A percentile compares a stretch with the other conserved stretches of the same genome.
These are phyloP conservation scores for Tychaedon coryphoeus DNA, from an alignment of 2,113 vertebrate species.

Conservation along the genomic window DNA sequence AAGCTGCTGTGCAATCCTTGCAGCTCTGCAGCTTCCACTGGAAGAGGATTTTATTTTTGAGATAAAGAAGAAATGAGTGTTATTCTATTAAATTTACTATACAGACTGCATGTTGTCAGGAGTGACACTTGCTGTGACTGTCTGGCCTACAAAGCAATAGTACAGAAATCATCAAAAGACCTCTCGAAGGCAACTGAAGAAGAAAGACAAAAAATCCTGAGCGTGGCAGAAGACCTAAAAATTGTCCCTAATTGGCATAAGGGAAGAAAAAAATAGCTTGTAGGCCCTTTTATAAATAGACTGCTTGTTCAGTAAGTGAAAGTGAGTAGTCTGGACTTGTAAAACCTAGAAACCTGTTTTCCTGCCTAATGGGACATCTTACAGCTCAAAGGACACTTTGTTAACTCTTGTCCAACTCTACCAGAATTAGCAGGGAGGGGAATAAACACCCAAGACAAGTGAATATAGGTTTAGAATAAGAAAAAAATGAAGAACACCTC, in stretches of 20 bases:
- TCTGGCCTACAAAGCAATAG: not conserved
- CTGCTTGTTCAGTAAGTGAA: not conserved
- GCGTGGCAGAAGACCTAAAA: not conserved
- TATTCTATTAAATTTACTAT: not conserved
- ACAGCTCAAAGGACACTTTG: not conserved
- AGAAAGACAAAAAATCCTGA: not conserved
- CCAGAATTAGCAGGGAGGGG: not conserved
- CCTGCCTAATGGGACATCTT: not conserved
- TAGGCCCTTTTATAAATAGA: not conserved
- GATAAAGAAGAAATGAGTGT: not conserved
- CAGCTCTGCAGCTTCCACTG: not conserved
- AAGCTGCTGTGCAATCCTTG: not conserved
- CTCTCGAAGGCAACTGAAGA: not conserved
- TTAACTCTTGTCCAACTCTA: not conserved
- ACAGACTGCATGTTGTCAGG: not conserved
- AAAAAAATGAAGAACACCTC: not conserved
- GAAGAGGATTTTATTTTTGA: not conserved
- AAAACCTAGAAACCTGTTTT: slow-evolving; percentile 26
- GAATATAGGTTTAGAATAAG: not conserved
- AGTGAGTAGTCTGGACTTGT: not conserved
- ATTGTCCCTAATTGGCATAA: not conserved
- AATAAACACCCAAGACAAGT: not conserved
- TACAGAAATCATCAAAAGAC: not conserved
- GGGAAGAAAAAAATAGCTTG: not conserved
- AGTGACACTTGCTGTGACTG: not conserved